Evolutionary conservation across 2,113 vertebrate species (phyloP).

Genomic region (Apodemus speciosus): DNA sequence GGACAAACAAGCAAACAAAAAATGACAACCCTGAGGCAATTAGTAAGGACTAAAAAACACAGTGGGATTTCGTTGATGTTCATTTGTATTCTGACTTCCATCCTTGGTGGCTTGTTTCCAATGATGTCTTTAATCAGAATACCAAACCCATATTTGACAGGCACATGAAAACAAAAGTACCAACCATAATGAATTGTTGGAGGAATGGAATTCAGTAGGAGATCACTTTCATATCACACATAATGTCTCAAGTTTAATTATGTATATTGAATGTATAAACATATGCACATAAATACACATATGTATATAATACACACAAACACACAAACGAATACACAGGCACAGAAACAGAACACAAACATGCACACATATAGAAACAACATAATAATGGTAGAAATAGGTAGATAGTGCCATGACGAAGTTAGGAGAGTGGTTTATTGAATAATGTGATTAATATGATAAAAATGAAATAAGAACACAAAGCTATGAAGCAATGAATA

Average conservation of each 20-base stretch:
- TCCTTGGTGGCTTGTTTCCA: background rate
- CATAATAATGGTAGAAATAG: background rate
- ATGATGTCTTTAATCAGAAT: background rate
- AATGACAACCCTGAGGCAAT: background rate
- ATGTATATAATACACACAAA: background rate
- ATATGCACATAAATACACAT: background rate
- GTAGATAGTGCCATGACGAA: background rate
- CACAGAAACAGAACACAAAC: background rate
- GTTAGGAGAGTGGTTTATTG: background rate
- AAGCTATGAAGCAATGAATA: background rate
- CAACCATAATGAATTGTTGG: background rate
- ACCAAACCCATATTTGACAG: background rate
- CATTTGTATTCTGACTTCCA: background rate
- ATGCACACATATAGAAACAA: background rate
- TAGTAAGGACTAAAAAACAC: background rate
- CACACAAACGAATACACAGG: background rate
- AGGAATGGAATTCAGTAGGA: background rate
- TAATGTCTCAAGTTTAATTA: background rate
- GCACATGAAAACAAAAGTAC: background rate
- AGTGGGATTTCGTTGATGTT: background rate
- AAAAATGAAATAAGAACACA: background rate
- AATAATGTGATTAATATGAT: background rate
- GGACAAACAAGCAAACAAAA: background rate
- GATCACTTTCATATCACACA: background rate
- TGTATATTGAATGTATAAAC: background rate